Percentiles rank a stretch among this genome's conserved stretches.
These are phyloP conservation scores for Chironex yamaguchii DNA, from an alignment of 30 jellyfish, hydroid and myxozoan species.

Conservation along the genomic window DNA sequence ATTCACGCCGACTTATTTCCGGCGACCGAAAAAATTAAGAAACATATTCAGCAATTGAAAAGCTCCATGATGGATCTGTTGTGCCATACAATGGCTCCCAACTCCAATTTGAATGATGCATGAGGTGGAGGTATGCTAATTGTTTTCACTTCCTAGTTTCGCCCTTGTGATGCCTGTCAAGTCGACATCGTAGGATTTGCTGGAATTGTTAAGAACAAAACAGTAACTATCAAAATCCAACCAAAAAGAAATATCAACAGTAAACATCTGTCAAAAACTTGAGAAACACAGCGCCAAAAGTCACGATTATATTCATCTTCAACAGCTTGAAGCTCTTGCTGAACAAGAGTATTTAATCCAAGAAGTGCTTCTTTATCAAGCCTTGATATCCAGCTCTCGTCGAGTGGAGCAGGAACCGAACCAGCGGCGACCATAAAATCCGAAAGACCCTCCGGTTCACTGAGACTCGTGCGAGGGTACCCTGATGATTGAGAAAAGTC, in stretches of 20 bases:
- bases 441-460: conserved; percentile 47
- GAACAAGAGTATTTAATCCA: conserved; percentile 37
- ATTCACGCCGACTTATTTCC: too few species aligned
- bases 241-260: conserved; percentile 38
- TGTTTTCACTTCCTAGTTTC: too few species aligned
- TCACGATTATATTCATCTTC: conserved; percentile 34
- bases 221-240: conserved; percentile 60
- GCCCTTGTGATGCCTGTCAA: too few species aligned
- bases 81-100: too few species aligned
- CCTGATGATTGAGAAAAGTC: conserved; percentile 67
- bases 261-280: conserved; percentile 71
- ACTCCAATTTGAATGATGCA: too few species aligned
- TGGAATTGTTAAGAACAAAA: conserved; percentile 54
- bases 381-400: conserved; percentile 1
- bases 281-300: conserved; percentile 84
- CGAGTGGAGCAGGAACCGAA: not conserved
- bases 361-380: conserved; percentile 44
- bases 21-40: too few species aligned
- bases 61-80: too few species aligned
- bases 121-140: too few species aligned
- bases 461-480: conserved; percentile 68
- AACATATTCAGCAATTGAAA: too few species aligned
- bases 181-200: too few species aligned
- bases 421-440: conserved; percentile 37
- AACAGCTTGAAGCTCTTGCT: conserved; percentile 18